Conservation (phyloP, 2,888 invertebrate genomes). For the Drosophila yooni region DNA sequence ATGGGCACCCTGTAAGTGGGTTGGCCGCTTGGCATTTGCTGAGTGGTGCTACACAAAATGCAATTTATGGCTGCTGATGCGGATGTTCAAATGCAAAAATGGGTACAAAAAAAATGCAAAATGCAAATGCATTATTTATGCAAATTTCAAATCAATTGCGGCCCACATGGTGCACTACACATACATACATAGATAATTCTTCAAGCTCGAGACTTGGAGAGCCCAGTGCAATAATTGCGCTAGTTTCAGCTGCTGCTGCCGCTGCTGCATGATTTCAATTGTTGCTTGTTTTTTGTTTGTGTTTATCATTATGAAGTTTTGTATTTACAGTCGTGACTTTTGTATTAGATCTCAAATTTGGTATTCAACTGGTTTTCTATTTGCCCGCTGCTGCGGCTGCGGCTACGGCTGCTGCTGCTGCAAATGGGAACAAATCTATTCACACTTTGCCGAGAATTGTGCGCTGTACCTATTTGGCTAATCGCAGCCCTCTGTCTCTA, state of each 20-base stretch:
- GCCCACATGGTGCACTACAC: conserved; percentile 32
- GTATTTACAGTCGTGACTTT: conserved; percentile 67
- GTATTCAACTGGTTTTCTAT: conserved; percentile 70
- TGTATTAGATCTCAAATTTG: conserved; percentile 58
- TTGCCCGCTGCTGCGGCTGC: conserved; percentile 29
- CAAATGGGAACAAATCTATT: conserved; percentile 72
- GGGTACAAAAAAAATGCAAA: conserved; percentile 19
- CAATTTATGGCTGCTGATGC: conserved; percentile 63
- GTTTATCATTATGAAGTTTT: conserved; percentile 59
- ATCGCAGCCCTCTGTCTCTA: conserved; percentile 17
- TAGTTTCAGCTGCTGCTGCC: conserved; percentile 31
- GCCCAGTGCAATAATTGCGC: conserved; percentile 37
- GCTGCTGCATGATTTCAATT: conserved; percentile 38
- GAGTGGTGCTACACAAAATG: conserved; percentile 30
- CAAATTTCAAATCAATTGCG: conserved; percentile 62
- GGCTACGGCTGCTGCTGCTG: conserved; percentile 31
- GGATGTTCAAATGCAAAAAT: conserved; percentile 66
- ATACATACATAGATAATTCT: conserved; percentile 6
- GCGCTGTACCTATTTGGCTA: conserved; percentile 33
- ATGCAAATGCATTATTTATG: conserved; percentile 60
- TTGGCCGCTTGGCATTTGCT: conserved; percentile 4
- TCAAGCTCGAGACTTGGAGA: conserved; percentile 11
- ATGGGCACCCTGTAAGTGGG: conserved; percentile 13
- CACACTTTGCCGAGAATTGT: conserved; percentile 70
- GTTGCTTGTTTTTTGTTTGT: conserved; percentile 47